Base-by-base conservation (phyloP, 2,797 vertebrate species). In the Typhlichthys subterraneus region DNA sequence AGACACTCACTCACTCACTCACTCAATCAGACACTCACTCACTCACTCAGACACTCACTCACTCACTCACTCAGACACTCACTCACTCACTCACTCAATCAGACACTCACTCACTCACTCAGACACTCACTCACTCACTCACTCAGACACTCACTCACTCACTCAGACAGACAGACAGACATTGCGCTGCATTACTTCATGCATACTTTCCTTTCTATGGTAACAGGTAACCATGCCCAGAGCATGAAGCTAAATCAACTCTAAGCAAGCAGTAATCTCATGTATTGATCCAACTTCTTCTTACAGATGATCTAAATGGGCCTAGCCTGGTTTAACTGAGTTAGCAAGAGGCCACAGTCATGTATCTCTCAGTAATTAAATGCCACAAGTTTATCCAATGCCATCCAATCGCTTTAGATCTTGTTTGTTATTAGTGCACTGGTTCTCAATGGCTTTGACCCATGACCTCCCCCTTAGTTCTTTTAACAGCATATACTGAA, bases 401-500 rank as follows among this genome's bases (percentile, higher is more conserved):
- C 59, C 72, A 71, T 71, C 65, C 62, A 63, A 72, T 56, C 75
- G 58, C 66, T 64, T 69, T 70, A 76, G 77, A 83, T 83, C 54
- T 67, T 53, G 77, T 85, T 81, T 17, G 38, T 13, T 46, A 13
- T 2, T 79, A 53, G 45, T 68, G 61, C 75, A 80, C 87, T 86
- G 86, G 80, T 42, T 42, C 7, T 42, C 38, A 42, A 42, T 42
- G 1, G 38, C 9, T 42, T 42, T 42, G 38, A 38, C 33, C 33
- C 33, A 6, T 38, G 33, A 9, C 33, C 33, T 9, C 33, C 33
- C 33, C 33, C 33, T 9, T 6, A 38, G 33, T 38, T 38, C 6
- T 38, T 38, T 38, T 38, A 38, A 38, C 33, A 38, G 7, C 8
- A 6, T 6, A 9, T 38, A 38, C 5, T 38, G 2, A 9, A 38